Conservation (phyloP, 2,888 invertebrate species). For the Lycocerus yunnanus region DNA sequence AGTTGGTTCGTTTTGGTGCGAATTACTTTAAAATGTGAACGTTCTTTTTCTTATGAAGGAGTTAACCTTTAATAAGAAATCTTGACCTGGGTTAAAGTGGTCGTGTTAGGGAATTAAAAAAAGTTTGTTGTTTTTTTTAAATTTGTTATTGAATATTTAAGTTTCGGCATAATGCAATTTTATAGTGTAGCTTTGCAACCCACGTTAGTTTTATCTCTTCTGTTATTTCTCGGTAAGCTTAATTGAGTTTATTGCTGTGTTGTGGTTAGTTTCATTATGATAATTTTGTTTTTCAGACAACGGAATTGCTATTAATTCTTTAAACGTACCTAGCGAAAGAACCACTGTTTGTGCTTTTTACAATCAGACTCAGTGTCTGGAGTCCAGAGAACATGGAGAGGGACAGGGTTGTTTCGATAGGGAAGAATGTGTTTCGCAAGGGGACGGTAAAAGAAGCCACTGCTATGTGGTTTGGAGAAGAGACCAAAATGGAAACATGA, state of each 20-base stretch:
- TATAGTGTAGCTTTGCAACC: not conserved
- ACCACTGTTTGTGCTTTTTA: conserved; percentile 72
- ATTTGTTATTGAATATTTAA: not conserved
- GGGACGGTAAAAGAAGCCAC: conserved; percentile 69
- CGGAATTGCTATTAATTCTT: conserved; percentile 34
- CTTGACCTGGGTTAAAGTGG: conserved; percentile 47
- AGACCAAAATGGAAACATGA: conserved; percentile 65
- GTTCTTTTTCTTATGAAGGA: conserved; percentile 4
- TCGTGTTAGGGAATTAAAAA: conserved; percentile 42
- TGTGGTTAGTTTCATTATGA: conserved; percentile 9
- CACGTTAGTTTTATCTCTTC: conserved; percentile 15
- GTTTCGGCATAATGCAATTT: not conserved
- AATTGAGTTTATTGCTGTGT: conserved; percentile 9
- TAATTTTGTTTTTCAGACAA: conserved; percentile 15
- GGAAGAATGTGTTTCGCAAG: conserved; percentile 68
- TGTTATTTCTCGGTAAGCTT: conserved; percentile 29
- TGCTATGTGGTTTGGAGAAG: conserved; percentile 85
- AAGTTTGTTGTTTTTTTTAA: not conserved
- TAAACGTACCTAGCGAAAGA: conserved; percentile 31
- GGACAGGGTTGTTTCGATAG: conserved; percentile 57
- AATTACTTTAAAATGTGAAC: conserved; percentile 10
- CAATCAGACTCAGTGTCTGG: conserved; percentile 63
- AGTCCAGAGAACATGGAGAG: conserved; percentile 51
- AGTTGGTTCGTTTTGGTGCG: not conserved
- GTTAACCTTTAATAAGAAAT: conserved; percentile 33